Evolutionary conservation across 2,113 vertebrate genomes (phyloP).

Genomic region (Actenoides lindsayi): DNA sequence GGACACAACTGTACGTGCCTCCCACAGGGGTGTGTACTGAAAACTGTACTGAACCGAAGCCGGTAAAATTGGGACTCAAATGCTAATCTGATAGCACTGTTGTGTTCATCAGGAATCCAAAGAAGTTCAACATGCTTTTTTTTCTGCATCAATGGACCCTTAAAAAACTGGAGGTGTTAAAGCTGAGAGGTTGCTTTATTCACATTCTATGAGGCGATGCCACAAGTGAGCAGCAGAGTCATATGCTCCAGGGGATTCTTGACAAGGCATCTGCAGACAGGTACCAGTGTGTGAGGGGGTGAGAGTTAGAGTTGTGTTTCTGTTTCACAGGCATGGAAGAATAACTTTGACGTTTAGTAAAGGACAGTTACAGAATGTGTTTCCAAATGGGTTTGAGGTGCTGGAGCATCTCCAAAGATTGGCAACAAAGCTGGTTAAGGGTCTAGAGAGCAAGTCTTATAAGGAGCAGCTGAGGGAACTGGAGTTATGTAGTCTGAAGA

Average conservation of each 20-base stretch:
- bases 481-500: background rate
- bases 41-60: background rate
- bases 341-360: background rate
- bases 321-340: background rate
- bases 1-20: background rate
- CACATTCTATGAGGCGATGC: background rate
- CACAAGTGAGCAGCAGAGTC: background rate
- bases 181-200: background rate
- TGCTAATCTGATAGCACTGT: background rate
- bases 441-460: background rate
- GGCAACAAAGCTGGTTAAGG: background rate
- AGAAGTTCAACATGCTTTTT: background rate
- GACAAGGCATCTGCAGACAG: background rate
- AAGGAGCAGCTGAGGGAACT: background rate
- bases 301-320: background rate
- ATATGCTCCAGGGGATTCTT: background rate
- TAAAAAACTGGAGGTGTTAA: background rate
- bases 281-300: background rate
- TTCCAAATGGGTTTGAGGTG: constrained; percentile 12
- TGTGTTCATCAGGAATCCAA: background rate
- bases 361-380: background rate
- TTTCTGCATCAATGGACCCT: background rate
- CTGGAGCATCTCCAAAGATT: background rate
- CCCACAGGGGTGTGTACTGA: background rate
- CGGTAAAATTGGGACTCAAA: background rate